Conservation (phyloP, 2,113 vertebrate genomes). For the Nymphicus hollandicus region DNA sequence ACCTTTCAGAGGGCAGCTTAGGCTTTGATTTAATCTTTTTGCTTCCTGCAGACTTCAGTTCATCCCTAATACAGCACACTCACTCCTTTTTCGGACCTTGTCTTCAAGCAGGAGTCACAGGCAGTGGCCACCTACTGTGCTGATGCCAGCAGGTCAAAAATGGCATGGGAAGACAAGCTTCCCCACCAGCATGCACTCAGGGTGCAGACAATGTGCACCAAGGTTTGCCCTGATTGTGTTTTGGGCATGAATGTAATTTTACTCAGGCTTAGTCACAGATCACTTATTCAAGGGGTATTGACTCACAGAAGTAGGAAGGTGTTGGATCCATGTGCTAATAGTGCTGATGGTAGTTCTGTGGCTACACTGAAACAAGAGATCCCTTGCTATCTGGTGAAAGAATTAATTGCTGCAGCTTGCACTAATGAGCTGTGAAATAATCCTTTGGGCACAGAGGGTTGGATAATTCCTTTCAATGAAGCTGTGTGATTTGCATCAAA, state of each 20-base stretch:
- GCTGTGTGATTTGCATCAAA: neutral
- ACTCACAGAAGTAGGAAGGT: fast-evolving
- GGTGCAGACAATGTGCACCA: fast-evolving
- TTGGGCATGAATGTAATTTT: neutral
- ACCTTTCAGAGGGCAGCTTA: neutral
- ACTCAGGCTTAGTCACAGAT: neutral
- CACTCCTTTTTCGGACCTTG: neutral
- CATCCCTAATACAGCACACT: neutral
- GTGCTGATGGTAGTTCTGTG: neutral
- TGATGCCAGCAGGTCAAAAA: neutral
- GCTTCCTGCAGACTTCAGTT: neutral
- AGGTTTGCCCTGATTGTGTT: fast-evolving
- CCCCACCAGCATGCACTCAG: fast-evolving
- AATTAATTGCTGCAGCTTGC: neutral
- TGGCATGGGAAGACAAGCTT: neutral
- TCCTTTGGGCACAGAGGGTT: neutral
- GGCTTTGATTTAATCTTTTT: neutral
- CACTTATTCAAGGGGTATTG: neutral
- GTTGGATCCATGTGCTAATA: fast-evolving
- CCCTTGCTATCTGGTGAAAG: neutral
- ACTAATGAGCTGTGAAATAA: neutral
- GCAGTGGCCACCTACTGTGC: neutral
- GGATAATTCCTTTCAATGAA: neutral
- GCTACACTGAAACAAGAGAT: neutral
- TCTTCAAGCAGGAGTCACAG: neutral